Percentiles rank a stretch among this genome's conserved stretches.
Conservation (phyloP, 2,797 vertebrate species). For the Orientallactaga sibirica region DNA sequence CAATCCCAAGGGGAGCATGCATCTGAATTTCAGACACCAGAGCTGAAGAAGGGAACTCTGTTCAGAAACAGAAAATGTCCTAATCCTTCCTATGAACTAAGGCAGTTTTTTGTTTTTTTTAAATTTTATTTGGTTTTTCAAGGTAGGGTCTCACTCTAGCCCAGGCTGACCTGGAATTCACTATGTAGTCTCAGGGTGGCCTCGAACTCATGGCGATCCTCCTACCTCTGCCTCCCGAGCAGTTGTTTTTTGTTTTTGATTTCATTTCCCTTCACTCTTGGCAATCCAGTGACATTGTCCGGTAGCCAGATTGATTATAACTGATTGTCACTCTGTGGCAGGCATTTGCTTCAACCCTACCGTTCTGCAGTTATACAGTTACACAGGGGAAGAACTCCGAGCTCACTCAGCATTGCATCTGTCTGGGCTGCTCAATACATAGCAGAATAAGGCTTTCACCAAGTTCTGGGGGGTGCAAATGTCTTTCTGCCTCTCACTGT, state of each 20-base stretch:
- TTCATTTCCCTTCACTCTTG: neutral
- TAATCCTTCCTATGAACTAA: neutral
- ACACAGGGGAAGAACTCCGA: neutral
- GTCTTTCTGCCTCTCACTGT: neutral
- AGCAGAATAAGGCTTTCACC: neutral
- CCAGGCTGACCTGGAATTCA: too few species aligned
- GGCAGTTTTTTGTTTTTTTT: neutral
- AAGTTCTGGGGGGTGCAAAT: neutral
- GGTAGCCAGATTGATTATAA: neutral
- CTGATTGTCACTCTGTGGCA: too few species aligned
- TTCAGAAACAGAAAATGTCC: neutral
- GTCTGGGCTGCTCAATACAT: neutral
- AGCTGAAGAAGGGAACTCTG: neutral
- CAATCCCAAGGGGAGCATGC: fast-evolving
- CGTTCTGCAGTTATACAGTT: neutral
- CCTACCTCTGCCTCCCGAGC: too few species aligned
- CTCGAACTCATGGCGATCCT: too few species aligned
- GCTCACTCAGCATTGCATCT: neutral
- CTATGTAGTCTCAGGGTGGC: too few species aligned
- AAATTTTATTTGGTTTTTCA: too few species aligned
- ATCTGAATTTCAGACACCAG: neutral
- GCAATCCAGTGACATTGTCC: neutral
- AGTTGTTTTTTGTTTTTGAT: too few species aligned
- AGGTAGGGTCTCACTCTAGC: too few species aligned
- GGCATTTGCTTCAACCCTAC: neutral